Evolutionary conservation across 2,113 vertebrate species (phyloP).

Genomic region (Capricornis sumatraensis): DNA sequence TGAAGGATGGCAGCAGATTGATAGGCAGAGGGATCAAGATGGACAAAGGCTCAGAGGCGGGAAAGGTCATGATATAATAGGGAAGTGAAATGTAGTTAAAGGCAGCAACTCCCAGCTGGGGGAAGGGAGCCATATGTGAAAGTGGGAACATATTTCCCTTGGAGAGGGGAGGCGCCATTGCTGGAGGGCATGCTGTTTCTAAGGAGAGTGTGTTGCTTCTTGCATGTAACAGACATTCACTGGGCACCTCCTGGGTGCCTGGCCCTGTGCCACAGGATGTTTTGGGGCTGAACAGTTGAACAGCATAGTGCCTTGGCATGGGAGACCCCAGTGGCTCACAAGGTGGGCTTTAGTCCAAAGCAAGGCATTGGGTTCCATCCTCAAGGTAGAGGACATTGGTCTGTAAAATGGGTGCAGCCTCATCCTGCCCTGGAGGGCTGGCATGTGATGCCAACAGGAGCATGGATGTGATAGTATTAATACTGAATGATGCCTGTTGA

Average conservation of each 20-base stretch:
- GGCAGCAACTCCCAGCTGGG: neutral
- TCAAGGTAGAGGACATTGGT: neutral
- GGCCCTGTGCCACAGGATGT: neutral
- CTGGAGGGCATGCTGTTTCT: neutral
- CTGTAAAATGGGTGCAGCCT: neutral
- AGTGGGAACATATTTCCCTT: neutral
- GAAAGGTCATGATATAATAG: neutral
- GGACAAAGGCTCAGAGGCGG: neutral
- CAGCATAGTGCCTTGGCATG: neutral
- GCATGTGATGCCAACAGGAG: neutral
- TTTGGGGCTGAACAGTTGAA: neutral
- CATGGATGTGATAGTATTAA: fast-evolving
- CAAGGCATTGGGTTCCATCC: neutral
- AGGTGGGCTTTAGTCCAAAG: neutral
- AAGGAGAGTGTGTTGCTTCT: neutral
- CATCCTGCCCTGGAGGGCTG: neutral
- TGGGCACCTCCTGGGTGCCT: neutral
- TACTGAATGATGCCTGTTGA: neutral
- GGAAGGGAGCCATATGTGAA: neutral
- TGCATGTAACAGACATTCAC: neutral
- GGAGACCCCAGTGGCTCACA: neutral
- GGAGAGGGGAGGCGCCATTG: neutral
- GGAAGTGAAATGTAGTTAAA: neutral
- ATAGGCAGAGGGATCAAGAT: neutral
- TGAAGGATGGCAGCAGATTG: neutral